Evolutionary conservation across 2,888 invertebrate genomes (phyloP), one percentile per base, ranked within the genome.

Genomic region (Monochamus alternatus): DNA sequence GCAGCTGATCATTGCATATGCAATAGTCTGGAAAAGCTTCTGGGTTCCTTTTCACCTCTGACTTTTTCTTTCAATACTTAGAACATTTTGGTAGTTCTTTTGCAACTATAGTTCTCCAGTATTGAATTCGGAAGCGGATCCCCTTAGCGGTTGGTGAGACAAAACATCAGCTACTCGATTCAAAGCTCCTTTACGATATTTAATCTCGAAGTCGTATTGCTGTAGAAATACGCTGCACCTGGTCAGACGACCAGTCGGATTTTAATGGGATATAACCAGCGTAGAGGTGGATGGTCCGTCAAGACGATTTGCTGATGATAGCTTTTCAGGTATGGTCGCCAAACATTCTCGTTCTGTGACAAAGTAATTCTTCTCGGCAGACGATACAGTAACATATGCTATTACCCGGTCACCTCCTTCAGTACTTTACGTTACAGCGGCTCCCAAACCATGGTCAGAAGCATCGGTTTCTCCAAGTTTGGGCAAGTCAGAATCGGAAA

Each of bases 101-200:
- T 55, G 12, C 12, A 12, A 14, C 12, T 12, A 55, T 14, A 55
- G n/a, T 32, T 55, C 58, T 68, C 32, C 3, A 9, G 38, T 68
- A 2, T n/a, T 47, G 30, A 3, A 10, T 12, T 8, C 32, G 43
- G 22, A 44, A 4, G 32, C 8, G n/a, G 22, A 10, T 52, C 10
- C 3, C 12, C 3, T 31, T 10, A 62, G 9, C 12, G 62, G 71
- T 12, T 47, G 43, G 0, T 80, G 74, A 1, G 80, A 81, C n/a
- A 81, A 44, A 0, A 78, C 73, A 60, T 82, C 82, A 3, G 80
- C 78, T 9, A 82, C 75, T n/a, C 72, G 30, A 55, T 80, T 81
- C 8, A 80, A 55, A 10, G 0, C 22, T 22, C 22, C 22, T 22
- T 22, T 22, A 22, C 22, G 22, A 22, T 22, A 22, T 22, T 22